Percentiles rank a stretch among this genome's conserved stretches.
Conservation (phyloP, 1,140 invertebrate species). For the Danaus melanippus region DNA sequence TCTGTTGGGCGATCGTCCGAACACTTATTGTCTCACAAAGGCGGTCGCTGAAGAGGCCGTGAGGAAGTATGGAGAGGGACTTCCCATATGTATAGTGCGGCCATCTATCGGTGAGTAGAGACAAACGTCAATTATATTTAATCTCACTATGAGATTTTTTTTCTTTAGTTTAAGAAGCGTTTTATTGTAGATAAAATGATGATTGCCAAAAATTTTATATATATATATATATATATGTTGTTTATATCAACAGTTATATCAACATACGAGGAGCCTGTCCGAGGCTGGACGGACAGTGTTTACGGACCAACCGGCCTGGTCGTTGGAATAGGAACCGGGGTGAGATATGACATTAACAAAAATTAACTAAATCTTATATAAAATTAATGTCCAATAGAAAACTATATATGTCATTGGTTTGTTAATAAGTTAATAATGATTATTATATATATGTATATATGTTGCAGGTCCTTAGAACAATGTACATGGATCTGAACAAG, state of each 20-base stretch:
- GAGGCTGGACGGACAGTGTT: conserved; percentile 92
- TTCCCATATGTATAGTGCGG: conserved; percentile 75
- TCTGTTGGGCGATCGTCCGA: conserved; percentile 76
- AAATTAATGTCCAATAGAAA: too few species aligned
- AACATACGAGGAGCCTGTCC: conserved; percentile 82
- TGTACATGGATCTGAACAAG: conserved; percentile 77
- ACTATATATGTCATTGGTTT: too few species aligned
- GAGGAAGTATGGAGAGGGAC: conserved; percentile 60
- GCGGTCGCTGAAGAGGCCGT: conserved; percentile 76
- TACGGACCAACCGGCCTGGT: conserved; percentile 89
- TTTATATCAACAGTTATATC: conserved; percentile 78
- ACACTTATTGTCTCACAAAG: conserved; percentile 81
- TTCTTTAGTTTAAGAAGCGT: too few species aligned
- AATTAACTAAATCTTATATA: too few species aligned
- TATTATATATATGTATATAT: conserved; percentile 34
- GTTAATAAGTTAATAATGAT: too few species aligned
- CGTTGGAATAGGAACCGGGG: conserved; percentile 61
- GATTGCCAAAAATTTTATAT: too few species aligned
- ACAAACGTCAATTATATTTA: too few species aligned
- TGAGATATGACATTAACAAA: conserved; percentile 23
- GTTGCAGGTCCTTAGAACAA: conserved; percentile 75
- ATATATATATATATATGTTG: too few species aligned
- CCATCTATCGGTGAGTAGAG: conserved; percentile 69
- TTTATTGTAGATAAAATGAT: too few species aligned
- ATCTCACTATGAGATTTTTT: too few species aligned